Evolutionary conservation across 2,113 vertebrate genomes (phyloP), one percentile per base, ranked within the genome.

Genomic region (Lates calcarifer): DNA sequence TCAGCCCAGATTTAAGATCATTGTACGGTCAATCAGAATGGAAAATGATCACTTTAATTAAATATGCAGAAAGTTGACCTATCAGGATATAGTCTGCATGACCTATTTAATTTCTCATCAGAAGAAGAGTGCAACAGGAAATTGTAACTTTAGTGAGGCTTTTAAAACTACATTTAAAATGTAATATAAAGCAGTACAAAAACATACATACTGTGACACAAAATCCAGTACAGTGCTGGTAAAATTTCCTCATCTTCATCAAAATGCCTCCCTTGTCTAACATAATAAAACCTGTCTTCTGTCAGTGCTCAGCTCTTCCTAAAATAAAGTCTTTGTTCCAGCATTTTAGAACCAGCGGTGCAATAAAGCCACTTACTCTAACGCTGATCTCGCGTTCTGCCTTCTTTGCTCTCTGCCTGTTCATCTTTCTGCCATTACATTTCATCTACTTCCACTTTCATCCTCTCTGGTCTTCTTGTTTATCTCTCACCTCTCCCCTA

Each of bases 401-500:
- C 18, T 51, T 55, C 3, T 17, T 31, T n/a, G 24, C 35, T 60
- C 58, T 55, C 37, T 56, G 49, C 49, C n/a, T 77, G 41, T 53
- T 83, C 13, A 45, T 76, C 29, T 35, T 12, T 17, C 51, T 11
- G 10, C 67, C 55, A 29, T 49, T 68, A 37, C 39, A 74, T 57
- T 69, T 72, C 5, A 68, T 56, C 57, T 47, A 13, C 33, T 49
- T 56, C 29, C 15, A 62, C 56, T 81, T 49, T 72, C n/a, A 57
- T 28, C 53, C 11, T 77, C 67, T 37, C 15, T 28, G 7, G 20
- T 51, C 29, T 22, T 66, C n/a, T 53, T 85, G 66, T 80, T 76
- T 86, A 68, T 77, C 37, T 70, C 51, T 68, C 70, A 75, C 53
- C 79, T 89, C 66, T 64, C 24, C n/a, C 55, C 66, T 76, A 24